phyloP scores from a whole-genome alignment of 1,140 invertebrate genomes.

The Pantala flavescens region DNA sequence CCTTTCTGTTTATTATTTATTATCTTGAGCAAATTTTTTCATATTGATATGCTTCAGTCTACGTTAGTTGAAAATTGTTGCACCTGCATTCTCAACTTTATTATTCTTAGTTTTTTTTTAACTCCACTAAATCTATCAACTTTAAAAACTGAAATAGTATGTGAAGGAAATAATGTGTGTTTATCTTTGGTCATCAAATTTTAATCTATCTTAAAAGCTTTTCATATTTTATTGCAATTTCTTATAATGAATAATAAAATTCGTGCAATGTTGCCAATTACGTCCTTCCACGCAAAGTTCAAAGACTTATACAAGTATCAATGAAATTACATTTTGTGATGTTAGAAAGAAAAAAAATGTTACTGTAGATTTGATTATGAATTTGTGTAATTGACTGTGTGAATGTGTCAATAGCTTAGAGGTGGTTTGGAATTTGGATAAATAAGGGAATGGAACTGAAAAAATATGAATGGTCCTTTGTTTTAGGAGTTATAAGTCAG shows the following conservation, averaged over 20 bases:
- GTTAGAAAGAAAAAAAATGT: background rate
- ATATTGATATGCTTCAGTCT: too few species aligned
- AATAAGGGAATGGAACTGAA: too few species aligned
- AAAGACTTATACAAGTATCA: background rate
- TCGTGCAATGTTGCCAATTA: background rate
- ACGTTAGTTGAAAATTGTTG: background rate
- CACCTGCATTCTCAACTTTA: background rate
- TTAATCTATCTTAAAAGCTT: background rate
- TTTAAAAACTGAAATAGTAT: too few species aligned
- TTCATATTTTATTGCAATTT: background rate
- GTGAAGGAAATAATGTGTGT: background rate
- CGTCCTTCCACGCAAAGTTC: constrained; percentile 8
- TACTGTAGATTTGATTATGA: background rate
- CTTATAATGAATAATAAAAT: background rate
- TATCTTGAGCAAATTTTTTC: too few species aligned
- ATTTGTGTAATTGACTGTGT: too few species aligned
- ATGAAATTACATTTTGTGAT: background rate
- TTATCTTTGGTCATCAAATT: background rate
- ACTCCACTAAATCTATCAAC: too few species aligned
- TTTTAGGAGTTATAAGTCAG: too few species aligned
- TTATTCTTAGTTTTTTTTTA: too few species aligned
- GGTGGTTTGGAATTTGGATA: too few species aligned
- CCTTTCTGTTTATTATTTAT: too few species aligned
- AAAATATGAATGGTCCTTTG: too few species aligned
- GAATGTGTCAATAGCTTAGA: too few species aligned